phyloP scores from a whole-genome alignment of 2,113 vertebrate species.

The Echinops telfairi region DNA sequence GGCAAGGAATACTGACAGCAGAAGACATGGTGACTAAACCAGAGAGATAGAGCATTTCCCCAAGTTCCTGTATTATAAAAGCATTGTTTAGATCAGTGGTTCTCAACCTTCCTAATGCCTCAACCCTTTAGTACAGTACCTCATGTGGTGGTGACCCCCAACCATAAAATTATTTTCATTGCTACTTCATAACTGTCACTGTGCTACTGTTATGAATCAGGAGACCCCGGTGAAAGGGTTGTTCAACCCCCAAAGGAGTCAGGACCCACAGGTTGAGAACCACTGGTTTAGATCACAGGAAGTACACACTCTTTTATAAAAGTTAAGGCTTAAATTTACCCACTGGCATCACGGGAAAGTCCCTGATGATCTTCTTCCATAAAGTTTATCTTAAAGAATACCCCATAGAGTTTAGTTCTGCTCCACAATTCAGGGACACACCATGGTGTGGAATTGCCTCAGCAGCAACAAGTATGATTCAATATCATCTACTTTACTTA shows the following conservation, averaged over 20 bases:
- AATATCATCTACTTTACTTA: neutral
- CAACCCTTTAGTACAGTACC: no score
- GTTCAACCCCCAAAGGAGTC: no score
- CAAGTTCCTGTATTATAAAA: neutral
- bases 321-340: neutral
- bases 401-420: neutral
- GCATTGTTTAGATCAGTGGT: no score
- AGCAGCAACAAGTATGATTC: neutral
- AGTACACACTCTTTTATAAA: neutral
- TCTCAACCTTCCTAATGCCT: no score
- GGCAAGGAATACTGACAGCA: neutral
- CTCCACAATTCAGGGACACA: neutral
- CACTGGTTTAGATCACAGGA: neutral
- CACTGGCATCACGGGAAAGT: neutral
- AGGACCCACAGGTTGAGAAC: no score
- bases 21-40: accelerated
- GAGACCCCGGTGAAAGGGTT: no score
- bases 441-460: neutral
- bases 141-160: no score
- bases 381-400: neutral
- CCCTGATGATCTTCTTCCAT: neutral
- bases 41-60: neutral
- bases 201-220: no score
- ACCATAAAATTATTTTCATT: no score
- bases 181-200: no score